Evolutionary conservation across 2,797 vertebrate species (phyloP).

Genomic region (Dryobates pubescens): DNA sequence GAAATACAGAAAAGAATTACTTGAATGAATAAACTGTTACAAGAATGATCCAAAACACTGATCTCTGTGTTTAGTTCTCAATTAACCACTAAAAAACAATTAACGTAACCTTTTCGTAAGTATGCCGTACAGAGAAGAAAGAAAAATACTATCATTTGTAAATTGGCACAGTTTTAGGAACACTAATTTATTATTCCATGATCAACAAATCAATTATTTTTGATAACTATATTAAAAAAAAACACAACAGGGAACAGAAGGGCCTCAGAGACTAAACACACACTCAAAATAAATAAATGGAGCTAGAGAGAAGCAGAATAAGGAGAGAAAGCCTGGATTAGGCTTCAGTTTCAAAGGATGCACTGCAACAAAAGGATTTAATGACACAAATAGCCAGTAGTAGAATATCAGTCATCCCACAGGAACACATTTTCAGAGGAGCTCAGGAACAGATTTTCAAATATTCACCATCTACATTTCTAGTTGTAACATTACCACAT

Average conservation of each 20-base stretch:
- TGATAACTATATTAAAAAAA: not conserved
- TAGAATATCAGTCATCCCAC: not conserved
- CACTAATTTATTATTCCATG: not conserved
- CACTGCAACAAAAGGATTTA: not conserved
- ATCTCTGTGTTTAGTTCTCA: not conserved
- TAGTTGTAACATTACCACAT: not conserved
- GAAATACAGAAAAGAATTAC: not conserved
- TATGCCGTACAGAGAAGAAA: not conserved
- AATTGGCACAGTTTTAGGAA: not conserved
- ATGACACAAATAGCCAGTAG: not conserved
- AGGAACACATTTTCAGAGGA: not conserved
- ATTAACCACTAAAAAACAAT: not conserved
- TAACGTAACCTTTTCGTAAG: not conserved
- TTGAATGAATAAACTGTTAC: conserved; percentile 17
- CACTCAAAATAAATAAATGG: not conserved
- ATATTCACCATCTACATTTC: not conserved
- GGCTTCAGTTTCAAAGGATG: not conserved
- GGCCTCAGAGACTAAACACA: not conserved
- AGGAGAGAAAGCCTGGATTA: not conserved
- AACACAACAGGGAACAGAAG: not conserved
- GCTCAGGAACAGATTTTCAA: not conserved
- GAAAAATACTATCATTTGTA: not conserved
- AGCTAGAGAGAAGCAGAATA: not conserved
- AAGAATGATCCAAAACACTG: conserved; percentile 22
- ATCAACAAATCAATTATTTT: not conserved